phyloP scores from a whole-genome alignment of 1,140 invertebrate genomes.

The Drosophila parvula region DNA sequence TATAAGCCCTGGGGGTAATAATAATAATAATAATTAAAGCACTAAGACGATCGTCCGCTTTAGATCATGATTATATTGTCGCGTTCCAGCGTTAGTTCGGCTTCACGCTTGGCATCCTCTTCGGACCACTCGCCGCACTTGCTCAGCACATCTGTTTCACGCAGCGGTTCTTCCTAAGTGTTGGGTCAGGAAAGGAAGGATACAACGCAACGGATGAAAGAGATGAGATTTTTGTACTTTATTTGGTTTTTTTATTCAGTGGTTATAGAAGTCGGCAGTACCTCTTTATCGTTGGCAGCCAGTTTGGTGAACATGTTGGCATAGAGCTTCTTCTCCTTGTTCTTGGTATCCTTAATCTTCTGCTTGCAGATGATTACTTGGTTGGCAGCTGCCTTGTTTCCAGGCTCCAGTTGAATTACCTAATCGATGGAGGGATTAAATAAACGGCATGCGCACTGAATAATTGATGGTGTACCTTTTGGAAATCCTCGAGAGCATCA shows the following conservation, averaged over 20 bases:
- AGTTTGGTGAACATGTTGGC: constrained; percentile 98
- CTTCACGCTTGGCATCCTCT: constrained; percentile 84
- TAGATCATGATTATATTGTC: constrained; percentile 84
- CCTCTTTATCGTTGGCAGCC: constrained; percentile 91
- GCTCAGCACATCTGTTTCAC: constrained; percentile 87
- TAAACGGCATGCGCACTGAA: not conserved
- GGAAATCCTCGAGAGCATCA: constrained; percentile 91
- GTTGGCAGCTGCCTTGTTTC: constrained; percentile 90
- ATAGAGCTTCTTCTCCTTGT: constrained; percentile 95
- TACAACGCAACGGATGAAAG: constrained; percentile 4
- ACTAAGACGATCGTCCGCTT: constrained; percentile 23
- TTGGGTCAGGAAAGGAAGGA: not conserved
- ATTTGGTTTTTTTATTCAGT: constrained; percentile 8
- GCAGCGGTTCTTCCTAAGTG: constrained; percentile 75
- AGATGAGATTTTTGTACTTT: constrained; percentile 26
- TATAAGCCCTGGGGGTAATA: constrained; percentile 22
- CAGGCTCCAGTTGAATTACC: constrained; percentile 87
- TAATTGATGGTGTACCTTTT: constrained; percentile 85
- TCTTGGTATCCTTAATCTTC: constrained; percentile 90
- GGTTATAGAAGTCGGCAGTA: constrained; percentile 70
- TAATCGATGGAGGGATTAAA: constrained; percentile 8
- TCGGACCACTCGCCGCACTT: constrained; percentile 89
- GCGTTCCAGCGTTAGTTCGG: constrained; percentile 76
- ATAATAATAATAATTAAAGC: constrained; percentile 33
- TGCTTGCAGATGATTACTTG: constrained; percentile 90